Evolutionary conservation across 1,140 invertebrate species (phyloP).

Genomic region (Tachypleus tridentatus): DNA sequence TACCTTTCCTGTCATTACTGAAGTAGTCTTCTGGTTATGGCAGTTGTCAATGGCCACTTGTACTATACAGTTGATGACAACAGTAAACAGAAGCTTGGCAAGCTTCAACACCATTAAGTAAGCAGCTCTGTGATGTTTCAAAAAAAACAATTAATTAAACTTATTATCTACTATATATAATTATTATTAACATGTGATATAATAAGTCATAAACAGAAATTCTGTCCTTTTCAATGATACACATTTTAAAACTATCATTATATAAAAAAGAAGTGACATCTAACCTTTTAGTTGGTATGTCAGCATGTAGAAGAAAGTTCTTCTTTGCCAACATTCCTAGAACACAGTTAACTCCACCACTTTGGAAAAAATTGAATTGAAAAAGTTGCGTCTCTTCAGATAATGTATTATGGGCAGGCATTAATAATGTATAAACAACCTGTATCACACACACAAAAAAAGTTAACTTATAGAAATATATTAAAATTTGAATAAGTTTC

Average conservation of each 20-base stretch:
- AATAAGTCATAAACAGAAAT: too few relatives aligned
- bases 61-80: constrained; percentile 48
- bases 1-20: constrained; percentile 24
- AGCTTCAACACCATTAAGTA: constrained; percentile 78
- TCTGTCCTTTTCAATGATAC: too few relatives aligned
- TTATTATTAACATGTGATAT: too few relatives aligned
- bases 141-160: too few relatives aligned
- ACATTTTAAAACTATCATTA: too few relatives aligned
- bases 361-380: constrained; percentile 79
- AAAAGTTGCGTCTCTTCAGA: constrained; percentile 72
- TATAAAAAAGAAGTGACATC: too few relatives aligned
- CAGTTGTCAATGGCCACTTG: constrained; percentile 24
- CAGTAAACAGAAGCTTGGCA: constrained; percentile 69
- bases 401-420: constrained; percentile 73
- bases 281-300: constrained; percentile 55
- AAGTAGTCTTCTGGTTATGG: background rate
- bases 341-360: constrained; percentile 63
- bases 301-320: constrained; percentile 73
- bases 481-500: too few relatives aligned
- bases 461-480: too few relatives aligned
- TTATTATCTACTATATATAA: too few relatives aligned
- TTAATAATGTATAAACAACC: constrained; percentile 65
- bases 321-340: constrained; percentile 67
- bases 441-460: too few relatives aligned
- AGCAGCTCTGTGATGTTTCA: constrained; percentile 43